phyloP scores from a whole-genome alignment of 2,113 vertebrate genomes.

The Onychostoma macrolepis region DNA sequence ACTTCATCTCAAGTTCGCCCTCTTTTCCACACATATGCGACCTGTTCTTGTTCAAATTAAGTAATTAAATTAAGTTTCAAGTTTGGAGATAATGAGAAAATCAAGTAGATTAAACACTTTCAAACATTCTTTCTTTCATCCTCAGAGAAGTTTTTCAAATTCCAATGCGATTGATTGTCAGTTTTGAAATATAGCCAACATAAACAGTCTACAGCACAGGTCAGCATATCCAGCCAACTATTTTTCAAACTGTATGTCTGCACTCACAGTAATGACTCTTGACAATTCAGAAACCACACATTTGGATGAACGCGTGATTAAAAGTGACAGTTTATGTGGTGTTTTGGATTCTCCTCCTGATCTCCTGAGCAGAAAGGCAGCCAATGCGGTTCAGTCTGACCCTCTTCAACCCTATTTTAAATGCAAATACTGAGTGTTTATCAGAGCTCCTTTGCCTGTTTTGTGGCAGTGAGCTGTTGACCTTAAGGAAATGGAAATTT shows the following conservation, averaged over 20 bases:
- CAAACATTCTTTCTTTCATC: background rate
- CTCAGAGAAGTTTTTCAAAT: background rate
- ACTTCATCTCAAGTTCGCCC: background rate
- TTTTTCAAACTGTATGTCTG: background rate
- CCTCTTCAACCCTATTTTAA: constrained; percentile 33
- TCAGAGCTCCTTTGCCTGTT: constrained; percentile 58
- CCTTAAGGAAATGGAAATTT: constrained; percentile 68
- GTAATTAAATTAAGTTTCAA: background rate
- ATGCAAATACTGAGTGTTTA: constrained; percentile 48
- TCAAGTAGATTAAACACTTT: background rate
- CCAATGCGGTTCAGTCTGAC: constrained; percentile 7
- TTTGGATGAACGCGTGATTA: constrained; percentile 1
- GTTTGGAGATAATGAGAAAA: background rate
- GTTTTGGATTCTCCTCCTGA: background rate
- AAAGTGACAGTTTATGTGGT: constrained; percentile 8
- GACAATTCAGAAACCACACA: background rate
- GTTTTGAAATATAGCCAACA: constrained; percentile 8
- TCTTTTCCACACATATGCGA: background rate
- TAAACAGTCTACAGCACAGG: background rate
- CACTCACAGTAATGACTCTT: background rate
- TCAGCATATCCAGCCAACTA: background rate
- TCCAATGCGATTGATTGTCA: background rate
- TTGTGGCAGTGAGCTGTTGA: constrained; percentile 60
- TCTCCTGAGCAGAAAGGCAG: background rate
- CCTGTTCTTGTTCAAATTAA: background rate